Evolutionary conservation across 2,113 vertebrate genomes (phyloP), one percentile per base, ranked within the genome.

Genomic region (Gymnarchus niloticus): DNA sequence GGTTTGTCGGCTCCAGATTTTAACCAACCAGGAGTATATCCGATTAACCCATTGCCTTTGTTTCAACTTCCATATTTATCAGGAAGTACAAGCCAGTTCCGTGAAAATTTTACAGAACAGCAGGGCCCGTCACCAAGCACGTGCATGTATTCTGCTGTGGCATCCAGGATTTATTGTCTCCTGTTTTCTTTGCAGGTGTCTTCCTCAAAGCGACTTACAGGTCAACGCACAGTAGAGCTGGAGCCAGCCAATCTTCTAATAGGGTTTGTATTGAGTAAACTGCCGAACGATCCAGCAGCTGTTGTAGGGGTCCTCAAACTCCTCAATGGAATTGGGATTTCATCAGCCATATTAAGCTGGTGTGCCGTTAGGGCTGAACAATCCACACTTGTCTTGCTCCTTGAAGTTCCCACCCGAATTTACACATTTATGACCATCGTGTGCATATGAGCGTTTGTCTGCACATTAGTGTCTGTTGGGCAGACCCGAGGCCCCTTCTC

Each of bases 1-100:
- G 88, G 91, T 93, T 93, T 19, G 17, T 25, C 80, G 19, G 23
- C 25, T 82, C 80, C 80, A 82, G 80, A 82, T 82, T 49, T 52
- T 82, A 37, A 51, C 76, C 44, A 48, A 78, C 6, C 21, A 19
- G 41, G n/a, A n/a, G n/a, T n/a, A n/a, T n/a, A n/a, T n/a, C n/a
- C n/a, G n/a, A n/a, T n/a, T n/a, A n/a, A n/a, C n/a, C n/a, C n/a
- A n/a, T n/a, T n/a, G n/a, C n/a, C n/a, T n/a, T n/a, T n/a, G n/a
- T n/a, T n/a, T n/a, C n/a, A n/a, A n/a, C n/a, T n/a, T n/a, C n/a
- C n/a, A n/a, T n/a, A n/a, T n/a, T n/a, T n/a, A n/a, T n/a, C n/a
- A n/a, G n/a, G n/a, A n/a, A n/a, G n/a, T n/a, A n/a, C n/a, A n/a
- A n/a, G n/a, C n/a, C n/a, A n/a, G n/a, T n/a, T n/a, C n/a, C n/a